A percentile compares a stretch with the other conserved stretches of the same genome.
Evolutionary conservation across 92 coral and sea anemone species (phyloP).

Genomic region (Porites evermanni): DNA sequence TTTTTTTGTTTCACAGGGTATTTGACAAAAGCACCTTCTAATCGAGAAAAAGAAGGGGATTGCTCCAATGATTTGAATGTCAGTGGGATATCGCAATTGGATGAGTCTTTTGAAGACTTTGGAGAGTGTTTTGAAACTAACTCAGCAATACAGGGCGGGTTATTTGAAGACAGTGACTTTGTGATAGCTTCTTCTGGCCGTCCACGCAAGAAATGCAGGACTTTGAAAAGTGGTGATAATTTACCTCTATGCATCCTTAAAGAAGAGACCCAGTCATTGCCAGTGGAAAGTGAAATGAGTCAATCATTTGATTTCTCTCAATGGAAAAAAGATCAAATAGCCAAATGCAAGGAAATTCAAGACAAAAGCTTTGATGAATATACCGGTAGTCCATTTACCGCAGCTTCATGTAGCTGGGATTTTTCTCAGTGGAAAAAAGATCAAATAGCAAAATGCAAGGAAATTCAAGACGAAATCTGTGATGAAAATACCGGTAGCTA

Average conservation of each 20-base stretch:
- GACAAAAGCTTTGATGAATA: background rate
- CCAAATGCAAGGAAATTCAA: slow-evolving; percentile 67
- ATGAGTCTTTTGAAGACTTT: slow-evolving; percentile 8
- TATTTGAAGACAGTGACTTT: background rate
- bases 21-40: background rate
- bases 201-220: slow-evolving; percentile 1
- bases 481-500: background rate
- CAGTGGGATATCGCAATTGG: slow-evolving; percentile 31
- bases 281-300: background rate
- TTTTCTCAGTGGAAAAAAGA: too few relatives aligned
- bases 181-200: background rate
- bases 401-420: too few relatives aligned
- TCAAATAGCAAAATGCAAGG: too few relatives aligned
- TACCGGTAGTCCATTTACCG: too few relatives aligned
- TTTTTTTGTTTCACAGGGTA: background rate
- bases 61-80: slow-evolving; percentile 4
- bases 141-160: too few relatives aligned
- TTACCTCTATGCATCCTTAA: background rate
- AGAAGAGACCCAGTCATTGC: slow-evolving; percentile 8
- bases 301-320: slow-evolving; percentile 75
- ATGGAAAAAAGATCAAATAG: slow-evolving; percentile 82
- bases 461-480: background rate
- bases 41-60: background rate
- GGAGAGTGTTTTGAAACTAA: background rate
- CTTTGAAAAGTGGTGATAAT: background rate